Conservation (phyloP, 2,797 vertebrate genomes). For the Garrulus glandarius region DNA sequence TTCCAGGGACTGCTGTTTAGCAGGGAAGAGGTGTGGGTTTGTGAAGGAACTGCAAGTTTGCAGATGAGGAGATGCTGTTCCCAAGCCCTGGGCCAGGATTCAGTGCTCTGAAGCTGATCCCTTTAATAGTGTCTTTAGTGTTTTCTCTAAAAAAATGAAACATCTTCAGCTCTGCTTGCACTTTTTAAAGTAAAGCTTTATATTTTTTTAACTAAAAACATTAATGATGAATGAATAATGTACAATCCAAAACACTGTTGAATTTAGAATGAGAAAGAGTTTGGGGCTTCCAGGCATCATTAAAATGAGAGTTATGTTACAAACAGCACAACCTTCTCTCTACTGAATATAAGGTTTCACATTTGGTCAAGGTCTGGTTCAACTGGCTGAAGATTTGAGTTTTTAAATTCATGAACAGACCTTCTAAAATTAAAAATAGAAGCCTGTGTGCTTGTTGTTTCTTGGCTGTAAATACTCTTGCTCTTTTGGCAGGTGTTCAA, state of each 20-base stretch:
- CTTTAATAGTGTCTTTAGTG: background rate
- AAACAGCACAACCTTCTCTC: background rate
- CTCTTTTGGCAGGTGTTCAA: background rate
- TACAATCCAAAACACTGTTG: background rate
- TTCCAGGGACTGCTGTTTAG: background rate
- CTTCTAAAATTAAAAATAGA: background rate
- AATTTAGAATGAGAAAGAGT: background rate
- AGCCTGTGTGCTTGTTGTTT: background rate
- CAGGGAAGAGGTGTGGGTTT: background rate
- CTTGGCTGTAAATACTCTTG: background rate
- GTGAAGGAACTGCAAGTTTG: background rate
- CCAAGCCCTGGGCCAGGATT: too few relatives aligned
- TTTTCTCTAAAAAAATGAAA: background rate
- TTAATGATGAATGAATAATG: background rate
- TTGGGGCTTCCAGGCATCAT: background rate
- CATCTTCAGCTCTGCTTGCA: background rate
- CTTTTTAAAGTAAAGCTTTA: background rate
- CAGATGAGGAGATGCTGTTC: background rate
- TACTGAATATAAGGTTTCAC: background rate
- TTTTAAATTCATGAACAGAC: background rate
- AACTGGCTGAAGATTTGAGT: background rate
- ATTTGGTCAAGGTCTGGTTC: background rate
- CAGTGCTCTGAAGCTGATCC: background rate
- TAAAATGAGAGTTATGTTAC: background rate
- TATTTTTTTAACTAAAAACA: background rate